Conservation (phyloP, 2,113 vertebrate species). For the Lota lota region DNA sequence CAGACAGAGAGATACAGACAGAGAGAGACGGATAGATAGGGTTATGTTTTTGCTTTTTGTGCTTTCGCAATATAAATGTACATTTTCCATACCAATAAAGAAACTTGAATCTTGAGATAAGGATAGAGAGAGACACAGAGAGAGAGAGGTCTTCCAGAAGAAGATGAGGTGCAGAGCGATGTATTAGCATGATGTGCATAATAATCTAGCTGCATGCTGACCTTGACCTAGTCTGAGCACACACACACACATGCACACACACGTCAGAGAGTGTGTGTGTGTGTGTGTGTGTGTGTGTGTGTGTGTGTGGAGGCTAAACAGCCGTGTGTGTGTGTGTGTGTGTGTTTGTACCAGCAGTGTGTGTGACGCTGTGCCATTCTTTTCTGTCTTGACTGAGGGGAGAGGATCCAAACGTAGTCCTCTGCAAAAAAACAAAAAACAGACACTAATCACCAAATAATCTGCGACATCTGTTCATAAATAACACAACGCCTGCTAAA, state of each 20-base stretch:
- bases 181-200: conserved; percentile 27
- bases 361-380: conserved; percentile 72
- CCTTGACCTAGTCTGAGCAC: conserved; percentile 18
- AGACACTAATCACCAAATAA: background rate
- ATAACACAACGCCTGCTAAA: too few species aligned
- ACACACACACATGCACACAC: background rate
- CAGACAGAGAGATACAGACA: too few species aligned
- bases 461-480: too few species aligned
- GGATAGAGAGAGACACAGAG: conserved; percentile 16
- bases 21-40: too few species aligned
- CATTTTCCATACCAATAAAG: too few species aligned
- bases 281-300: background rate
- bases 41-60: too few species aligned
- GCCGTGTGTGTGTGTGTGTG: background rate
- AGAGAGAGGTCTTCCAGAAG: background rate
- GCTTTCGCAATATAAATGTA: too few species aligned
- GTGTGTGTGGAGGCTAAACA: background rate
- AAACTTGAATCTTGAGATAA: too few species aligned
- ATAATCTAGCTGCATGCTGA: conserved; percentile 22
- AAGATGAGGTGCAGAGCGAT: too few species aligned
- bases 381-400: conserved; percentile 47
- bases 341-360: conserved; percentile 53
- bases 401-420: conserved; percentile 57
- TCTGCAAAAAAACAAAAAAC: conserved; percentile 50
- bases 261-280: background rate